Percentiles rank a stretch among this genome's conserved stretches.
phyloP scores from a whole-genome alignment of 2,888 invertebrate genomes.

The Eupithecia pulchellata region DNA sequence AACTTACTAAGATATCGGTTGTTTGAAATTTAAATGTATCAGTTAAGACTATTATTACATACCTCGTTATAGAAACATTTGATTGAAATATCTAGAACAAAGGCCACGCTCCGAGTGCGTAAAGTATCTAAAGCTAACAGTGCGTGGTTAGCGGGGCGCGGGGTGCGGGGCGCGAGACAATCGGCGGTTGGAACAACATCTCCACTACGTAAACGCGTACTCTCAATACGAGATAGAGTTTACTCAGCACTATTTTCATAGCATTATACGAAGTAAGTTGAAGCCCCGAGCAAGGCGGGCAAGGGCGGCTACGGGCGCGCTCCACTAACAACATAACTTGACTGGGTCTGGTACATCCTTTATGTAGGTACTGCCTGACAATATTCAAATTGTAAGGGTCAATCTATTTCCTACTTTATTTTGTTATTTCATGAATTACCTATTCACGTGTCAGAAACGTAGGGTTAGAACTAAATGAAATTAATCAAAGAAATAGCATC shows the following conservation, averaged over 20 bases:
- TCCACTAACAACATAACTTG: not conserved
- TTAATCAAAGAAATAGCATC: not conserved
- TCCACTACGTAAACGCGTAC: conserved; percentile 16
- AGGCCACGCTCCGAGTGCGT: not conserved
- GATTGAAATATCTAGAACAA: conserved; percentile 5
- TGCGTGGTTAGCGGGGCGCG: not conserved
- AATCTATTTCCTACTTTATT: not conserved
- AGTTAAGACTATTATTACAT: not conserved
- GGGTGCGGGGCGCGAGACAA: conserved; percentile 12
- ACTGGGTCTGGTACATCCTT: not conserved
- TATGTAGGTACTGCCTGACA: not conserved
- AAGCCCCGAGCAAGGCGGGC: not conserved
- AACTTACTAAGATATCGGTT: not conserved
- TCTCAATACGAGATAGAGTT: conserved; percentile 33
- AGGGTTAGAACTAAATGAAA: not conserved
- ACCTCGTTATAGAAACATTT: not conserved
- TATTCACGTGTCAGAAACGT: not conserved
- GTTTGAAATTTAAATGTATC: not conserved
- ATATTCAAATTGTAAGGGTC: not conserved
- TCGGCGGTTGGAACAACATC: conserved; percentile 29
- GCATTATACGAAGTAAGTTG: conserved; percentile 6
- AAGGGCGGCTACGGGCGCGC: not conserved
- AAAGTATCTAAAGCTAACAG: not conserved
- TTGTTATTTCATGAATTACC: not conserved
- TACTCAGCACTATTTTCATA: conserved; percentile 28